Evolutionary conservation across 1,140 invertebrate genomes (phyloP).

Genomic region (Steinernema feltiae): DNA sequence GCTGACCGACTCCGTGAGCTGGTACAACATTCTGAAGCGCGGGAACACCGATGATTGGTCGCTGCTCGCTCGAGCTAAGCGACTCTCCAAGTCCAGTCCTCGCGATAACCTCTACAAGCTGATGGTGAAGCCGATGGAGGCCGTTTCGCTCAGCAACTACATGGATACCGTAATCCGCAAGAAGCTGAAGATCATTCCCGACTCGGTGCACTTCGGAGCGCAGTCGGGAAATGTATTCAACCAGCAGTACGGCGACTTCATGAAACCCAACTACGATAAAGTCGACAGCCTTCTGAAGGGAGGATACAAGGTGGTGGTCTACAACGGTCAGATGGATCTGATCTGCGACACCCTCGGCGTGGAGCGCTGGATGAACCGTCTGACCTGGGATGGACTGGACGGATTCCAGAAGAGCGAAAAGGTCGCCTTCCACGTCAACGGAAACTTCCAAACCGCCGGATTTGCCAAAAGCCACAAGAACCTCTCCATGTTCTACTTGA

Average conservation of each 20-base stretch:
- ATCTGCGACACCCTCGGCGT: constrained; percentile 57
- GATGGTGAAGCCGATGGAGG: constrained; percentile 24
- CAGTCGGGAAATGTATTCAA: constrained; percentile 58
- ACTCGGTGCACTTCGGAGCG: constrained; percentile 56
- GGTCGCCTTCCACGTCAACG: constrained; percentile 32
- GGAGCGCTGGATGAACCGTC: constrained; percentile 52
- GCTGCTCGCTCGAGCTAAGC: constrained; percentile 3
- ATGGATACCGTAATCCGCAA: constrained; percentile 58
- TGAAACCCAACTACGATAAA: constrained; percentile 56
- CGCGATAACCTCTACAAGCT: constrained; percentile 24
- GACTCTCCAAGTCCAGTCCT: neutral
- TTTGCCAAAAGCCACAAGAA: constrained; percentile 51
- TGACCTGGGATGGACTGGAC: constrained; percentile 39
- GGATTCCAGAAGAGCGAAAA: constrained; percentile 40
- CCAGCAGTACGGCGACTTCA: constrained; percentile 58
- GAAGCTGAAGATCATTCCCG: constrained; percentile 58
- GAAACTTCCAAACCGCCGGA: constrained; percentile 35
- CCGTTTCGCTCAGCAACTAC: constrained; percentile 47
- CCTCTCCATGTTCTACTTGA: constrained; percentile 56
- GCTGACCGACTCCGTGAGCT: constrained; percentile 67
- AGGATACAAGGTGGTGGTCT: constrained; percentile 56
- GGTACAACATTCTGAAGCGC: constrained; percentile 70
- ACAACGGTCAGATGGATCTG: constrained; percentile 59
- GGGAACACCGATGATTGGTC: constrained; percentile 38
- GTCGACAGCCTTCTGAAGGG: constrained; percentile 56